A percentile compares a stretch with the other conserved stretches of the same genome.
Evolutionary conservation across 2,888 invertebrate species (phyloP).

Genomic region (Zonitis immaculata): DNA sequence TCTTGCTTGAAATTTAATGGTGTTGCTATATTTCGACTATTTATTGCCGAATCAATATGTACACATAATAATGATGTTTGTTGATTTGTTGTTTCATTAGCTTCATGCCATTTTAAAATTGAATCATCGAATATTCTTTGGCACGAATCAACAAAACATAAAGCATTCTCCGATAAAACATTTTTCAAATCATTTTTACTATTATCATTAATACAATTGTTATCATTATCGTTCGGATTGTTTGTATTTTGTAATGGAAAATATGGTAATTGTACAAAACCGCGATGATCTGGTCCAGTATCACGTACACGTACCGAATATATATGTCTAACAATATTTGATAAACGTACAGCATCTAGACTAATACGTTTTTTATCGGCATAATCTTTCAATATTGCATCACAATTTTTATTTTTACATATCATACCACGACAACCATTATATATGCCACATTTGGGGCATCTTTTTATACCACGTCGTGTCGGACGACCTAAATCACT

Average conservation of each 20-base stretch:
- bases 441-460: slow-evolving; percentile 67
- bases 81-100: slow-evolving; percentile 10
- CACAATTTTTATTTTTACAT: slow-evolving; percentile 68
- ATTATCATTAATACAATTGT: slow-evolving; percentile 39
- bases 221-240: slow-evolving; percentile 41
- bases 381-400: slow-evolving; percentile 60
- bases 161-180: slow-evolving; percentile 40
- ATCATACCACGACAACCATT: slow-evolving; percentile 71
- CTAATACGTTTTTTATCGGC: slow-evolving; percentile 54
- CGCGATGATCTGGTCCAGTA: slow-evolving; percentile 64
- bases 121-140: slow-evolving; percentile 54
- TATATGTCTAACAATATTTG: slow-evolving; percentile 56
- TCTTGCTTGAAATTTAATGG: slow-evolving; percentile 58
- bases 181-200: slow-evolving; percentile 23
- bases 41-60: slow-evolving; percentile 62
- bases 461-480: slow-evolving; percentile 66
- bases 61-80: slow-evolving; percentile 42
- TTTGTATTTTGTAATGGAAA: slow-evolving; percentile 29
- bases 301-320: slow-evolving; percentile 68
- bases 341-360: slow-evolving; percentile 63
- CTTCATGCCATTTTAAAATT: slow-evolving; percentile 54
- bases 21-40: slow-evolving; percentile 58
- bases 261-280: slow-evolving; percentile 62
- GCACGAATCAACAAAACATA: slow-evolving; percentile 58
- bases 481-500: slow-evolving; percentile 52